Evolutionary conservation across 2,888 invertebrate species (phyloP).

Genomic region (Scaptomyza tumidula): DNA sequence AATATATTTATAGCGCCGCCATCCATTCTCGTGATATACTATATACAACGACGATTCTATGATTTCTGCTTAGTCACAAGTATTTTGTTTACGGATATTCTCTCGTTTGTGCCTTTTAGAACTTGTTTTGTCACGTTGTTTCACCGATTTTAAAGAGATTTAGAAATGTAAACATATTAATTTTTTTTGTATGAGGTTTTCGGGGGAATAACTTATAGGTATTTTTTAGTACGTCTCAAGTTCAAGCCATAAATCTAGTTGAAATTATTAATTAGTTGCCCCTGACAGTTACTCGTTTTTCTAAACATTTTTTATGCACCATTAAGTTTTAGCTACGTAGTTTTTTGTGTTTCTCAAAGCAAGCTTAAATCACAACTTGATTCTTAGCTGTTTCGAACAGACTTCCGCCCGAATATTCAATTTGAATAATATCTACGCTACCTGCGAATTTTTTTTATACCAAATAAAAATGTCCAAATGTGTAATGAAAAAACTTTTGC

Average conservation of each 20-base stretch:
- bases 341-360: too few relatives aligned
- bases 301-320: too few relatives aligned
- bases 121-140: conserved; percentile 14
- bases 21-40: conserved; percentile 50
- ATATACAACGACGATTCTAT: neutral
- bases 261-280: neutral
- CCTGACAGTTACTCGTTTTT: neutral
- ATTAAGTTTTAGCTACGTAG: too few relatives aligned
- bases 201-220: neutral
- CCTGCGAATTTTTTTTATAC: too few relatives aligned
- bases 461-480: too few relatives aligned
- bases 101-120: neutral
- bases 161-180: neutral
- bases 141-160: neutral
- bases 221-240: too few relatives aligned
- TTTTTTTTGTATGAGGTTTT: neutral
- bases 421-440: too few relatives aligned
- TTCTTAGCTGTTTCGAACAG: too few relatives aligned
- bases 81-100: conserved; percentile 34
- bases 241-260: neutral
- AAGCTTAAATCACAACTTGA: too few relatives aligned
- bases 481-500: too few relatives aligned
- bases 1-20: conserved; percentile 45
- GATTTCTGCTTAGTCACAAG: conserved; percentile 27
- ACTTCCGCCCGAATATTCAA: too few relatives aligned